Percentiles rank a stretch among this genome's conserved stretches.
phyloP scores from a whole-genome alignment of 2,888 invertebrate genomes.

The Empis stercorea region DNA sequence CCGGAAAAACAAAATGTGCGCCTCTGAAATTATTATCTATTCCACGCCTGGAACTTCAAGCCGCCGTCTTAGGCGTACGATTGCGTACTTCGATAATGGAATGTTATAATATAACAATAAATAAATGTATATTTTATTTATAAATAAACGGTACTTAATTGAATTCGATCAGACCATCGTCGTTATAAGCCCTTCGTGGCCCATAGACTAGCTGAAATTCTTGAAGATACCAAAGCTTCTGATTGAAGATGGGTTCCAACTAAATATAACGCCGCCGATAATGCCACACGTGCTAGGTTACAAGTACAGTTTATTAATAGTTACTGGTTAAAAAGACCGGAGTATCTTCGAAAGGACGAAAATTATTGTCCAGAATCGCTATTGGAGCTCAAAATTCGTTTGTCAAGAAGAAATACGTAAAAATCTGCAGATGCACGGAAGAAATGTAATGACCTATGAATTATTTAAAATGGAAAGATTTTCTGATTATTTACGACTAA shows the following conservation, averaged over 20 bases:
- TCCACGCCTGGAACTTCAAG: slow-evolving; percentile 10
- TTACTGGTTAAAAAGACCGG: no score
- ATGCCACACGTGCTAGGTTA: slow-evolving; percentile 6
- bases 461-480: neutral
- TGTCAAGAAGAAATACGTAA: no score
- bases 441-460: no score
- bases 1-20: slow-evolving; percentile 10
- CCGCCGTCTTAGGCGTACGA: slow-evolving; percentile 11
- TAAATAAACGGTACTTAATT: slow-evolving; percentile 10
- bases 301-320: no score
- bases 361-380: no score
- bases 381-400: no score
- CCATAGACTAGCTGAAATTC: slow-evolving; percentile 8
- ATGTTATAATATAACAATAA: slow-evolving; percentile 2
- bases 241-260: slow-evolving; percentile 15
- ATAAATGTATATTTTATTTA: slow-evolving; percentile 4
- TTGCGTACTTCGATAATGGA: neutral
- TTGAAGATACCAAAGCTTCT: slow-evolving; percentile 1
- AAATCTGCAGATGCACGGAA: no score
- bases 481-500: slow-evolving; percentile 3
- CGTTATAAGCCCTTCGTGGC: slow-evolving; percentile 11
- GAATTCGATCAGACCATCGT: slow-evolving; percentile 15
- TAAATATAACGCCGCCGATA: slow-evolving; percentile 7
- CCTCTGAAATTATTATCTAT: slow-evolving; percentile 9
- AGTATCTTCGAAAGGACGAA: no score